These are phyloP conservation scores for Catagonus wagneri DNA, from an alignment of 2,113 vertebrate species.

Conservation along the genomic window DNA sequence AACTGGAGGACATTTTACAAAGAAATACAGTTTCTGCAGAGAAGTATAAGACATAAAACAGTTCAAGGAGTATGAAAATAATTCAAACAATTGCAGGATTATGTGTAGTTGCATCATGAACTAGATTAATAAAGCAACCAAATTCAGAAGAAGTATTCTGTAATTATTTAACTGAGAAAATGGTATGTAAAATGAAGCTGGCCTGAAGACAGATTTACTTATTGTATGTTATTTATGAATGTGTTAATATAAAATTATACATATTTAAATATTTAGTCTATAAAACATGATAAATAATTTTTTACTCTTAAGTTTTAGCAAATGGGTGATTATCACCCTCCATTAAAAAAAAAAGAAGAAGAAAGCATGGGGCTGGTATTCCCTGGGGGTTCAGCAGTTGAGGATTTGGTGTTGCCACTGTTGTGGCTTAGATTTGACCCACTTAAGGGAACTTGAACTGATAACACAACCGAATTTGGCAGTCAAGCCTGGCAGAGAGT, in stretches of 20 bases:
- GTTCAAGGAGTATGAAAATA: neutral
- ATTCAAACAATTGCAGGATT: neutral
- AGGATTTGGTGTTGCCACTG: neutral
- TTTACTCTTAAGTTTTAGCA: neutral
- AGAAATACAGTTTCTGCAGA: neutral
- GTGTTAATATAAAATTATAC: neutral
- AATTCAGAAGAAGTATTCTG: neutral
- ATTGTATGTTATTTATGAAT: neutral
- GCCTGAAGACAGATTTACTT: neutral
- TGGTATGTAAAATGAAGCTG: neutral
- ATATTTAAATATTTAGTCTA: neutral
- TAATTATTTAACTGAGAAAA: neutral
- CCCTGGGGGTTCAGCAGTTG: too few species aligned
- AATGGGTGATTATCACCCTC: neutral
- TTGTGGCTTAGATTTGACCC: neutral
- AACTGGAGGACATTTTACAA: neutral
- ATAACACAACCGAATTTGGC: neutral
- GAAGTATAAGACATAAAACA: neutral
- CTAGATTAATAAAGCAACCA: neutral
- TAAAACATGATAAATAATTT: neutral
- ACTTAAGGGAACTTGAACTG: neutral
- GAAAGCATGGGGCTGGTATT: neutral
- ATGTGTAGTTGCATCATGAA: neutral
- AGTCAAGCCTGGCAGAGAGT: neutral
- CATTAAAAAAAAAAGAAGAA: neutral